Conservation (phyloP, 2,797 vertebrate genomes). For the Bryconaethiops microstoma region DNA sequence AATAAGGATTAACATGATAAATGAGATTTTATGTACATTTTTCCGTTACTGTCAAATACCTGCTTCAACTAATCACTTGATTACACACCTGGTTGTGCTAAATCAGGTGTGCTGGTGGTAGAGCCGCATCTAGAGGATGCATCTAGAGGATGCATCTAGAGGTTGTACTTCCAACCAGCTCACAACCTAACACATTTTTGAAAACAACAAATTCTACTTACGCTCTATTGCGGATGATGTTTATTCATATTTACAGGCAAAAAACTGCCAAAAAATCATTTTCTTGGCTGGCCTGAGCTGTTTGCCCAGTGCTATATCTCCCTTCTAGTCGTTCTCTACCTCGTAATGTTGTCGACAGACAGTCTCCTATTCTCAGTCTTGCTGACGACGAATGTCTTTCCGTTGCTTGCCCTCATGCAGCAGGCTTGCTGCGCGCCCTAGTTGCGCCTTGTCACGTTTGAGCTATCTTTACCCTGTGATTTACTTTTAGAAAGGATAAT, state of each 20-base stretch:
- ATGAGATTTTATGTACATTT: background rate
- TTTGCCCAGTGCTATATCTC: constrained; percentile 32
- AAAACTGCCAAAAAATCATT: background rate
- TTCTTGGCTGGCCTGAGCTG: background rate
- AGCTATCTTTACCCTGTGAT: constrained; percentile 95
- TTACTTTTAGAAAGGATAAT: constrained; percentile 98
- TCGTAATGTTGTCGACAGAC: constrained; percentile 59
- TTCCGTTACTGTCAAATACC: background rate
- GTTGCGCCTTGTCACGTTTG: constrained; percentile 91
- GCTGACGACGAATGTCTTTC: constrained; percentile 48
- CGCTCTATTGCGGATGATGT: background rate
- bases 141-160: too few species aligned
- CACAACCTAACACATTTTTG: background rate
- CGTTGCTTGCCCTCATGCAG: constrained; percentile 45
- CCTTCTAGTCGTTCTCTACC: constrained; percentile 75
- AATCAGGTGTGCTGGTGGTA: background rate
- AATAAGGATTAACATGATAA: too few species aligned
- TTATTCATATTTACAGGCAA: background rate
- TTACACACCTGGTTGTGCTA: background rate
- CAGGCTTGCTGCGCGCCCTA: constrained; percentile 75
- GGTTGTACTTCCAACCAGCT: too few species aligned
- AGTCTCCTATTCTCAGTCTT: constrained; percentile 63
- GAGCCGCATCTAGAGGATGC: too few species aligned
- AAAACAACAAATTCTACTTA: background rate
- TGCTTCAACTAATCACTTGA: background rate